Evolutionary conservation across 2,797 vertebrate species (phyloP).

Genomic region (Labroides dimidiatus): DNA sequence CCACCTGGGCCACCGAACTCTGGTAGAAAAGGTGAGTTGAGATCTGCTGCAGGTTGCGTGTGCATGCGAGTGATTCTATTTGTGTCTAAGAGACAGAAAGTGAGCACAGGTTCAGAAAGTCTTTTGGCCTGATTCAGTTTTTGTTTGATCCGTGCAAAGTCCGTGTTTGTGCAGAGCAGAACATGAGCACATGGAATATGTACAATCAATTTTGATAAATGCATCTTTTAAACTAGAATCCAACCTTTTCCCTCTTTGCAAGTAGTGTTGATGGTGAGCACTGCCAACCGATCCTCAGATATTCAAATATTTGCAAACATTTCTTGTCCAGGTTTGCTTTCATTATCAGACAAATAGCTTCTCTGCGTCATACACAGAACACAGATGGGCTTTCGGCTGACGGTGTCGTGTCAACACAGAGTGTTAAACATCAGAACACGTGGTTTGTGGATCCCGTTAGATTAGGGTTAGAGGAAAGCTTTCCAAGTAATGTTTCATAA

Average conservation of each 20-base stretch:
- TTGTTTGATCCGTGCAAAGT: constrained; percentile 54
- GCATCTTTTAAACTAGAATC: not conserved
- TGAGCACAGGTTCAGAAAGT: constrained; percentile 25
- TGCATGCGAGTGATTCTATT: constrained; percentile 37
- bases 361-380: not conserved
- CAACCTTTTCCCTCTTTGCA: not conserved
- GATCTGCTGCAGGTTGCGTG: constrained; percentile 68
- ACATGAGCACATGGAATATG: not conserved
- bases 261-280: not conserved
- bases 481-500: no score
- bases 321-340: not conserved
- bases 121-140: constrained; percentile 36
- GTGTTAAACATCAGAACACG: no score
- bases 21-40: constrained; percentile 97
- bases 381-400: constrained; percentile 7
- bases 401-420: no score
- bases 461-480: no score
- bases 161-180: constrained; percentile 52
- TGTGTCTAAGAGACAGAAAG: constrained; percentile 18
- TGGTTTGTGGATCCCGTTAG: no score
- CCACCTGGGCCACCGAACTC: constrained; percentile 93
- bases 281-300: not conserved
- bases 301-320: not conserved
- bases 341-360: not conserved
- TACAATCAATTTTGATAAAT: not conserved